Evolutionary conservation across 2,797 vertebrate genomes (phyloP), one percentile per base, ranked within the genome.

Genomic region (Eutrigla gurnardus): DNA sequence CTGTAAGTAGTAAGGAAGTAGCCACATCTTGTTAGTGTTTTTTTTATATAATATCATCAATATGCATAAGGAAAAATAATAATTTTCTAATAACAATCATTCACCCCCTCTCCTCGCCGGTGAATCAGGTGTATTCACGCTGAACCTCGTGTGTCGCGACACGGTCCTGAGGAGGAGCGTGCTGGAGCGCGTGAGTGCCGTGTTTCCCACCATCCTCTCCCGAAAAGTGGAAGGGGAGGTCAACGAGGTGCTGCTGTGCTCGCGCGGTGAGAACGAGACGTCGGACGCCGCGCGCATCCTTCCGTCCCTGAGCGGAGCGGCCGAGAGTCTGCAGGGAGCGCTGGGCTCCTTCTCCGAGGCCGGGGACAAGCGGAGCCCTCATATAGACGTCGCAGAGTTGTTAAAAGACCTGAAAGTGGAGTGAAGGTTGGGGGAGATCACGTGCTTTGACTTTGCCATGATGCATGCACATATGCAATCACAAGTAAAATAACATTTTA

Each of bases 71-170:
- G 25, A 25, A 25, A 25, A 25, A 25, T 25, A 1, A 25, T 25
- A 25, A 25, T 25, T 25, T 25, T 25, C 25, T 25, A 25, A 25
- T 25, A 25, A 25, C 25, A 25, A 25, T 25, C 1, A 25, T 25
- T 25, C 25, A 1, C 25, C 25, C 2, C 25, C 36, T 68, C 47
- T 47, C 6, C n/a, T 40, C 67, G 18, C 47, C 17, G 10, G 77
- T 2, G 17, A 2, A 32, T 55, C 74, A 80, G 91, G 91, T 66
- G 36, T 90, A 6, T 93, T 99, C 33, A 93, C 98, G 77, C 93
- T 99, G 75, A 99, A 99, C 81, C 93, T 99, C 3, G 98, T 98
- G 77, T 99, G 98, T 80, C 96, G 98, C 0, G 96, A 99, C 13
- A 4, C 90, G 0, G 76, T 0, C 57, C 87, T 98, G 77, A 97